Percentiles rank a stretch among this genome's conserved stretches.
Evolutionary conservation across 2,797 vertebrate species (phyloP).

Genomic region (Hydrocynus forskahlii): DNA sequence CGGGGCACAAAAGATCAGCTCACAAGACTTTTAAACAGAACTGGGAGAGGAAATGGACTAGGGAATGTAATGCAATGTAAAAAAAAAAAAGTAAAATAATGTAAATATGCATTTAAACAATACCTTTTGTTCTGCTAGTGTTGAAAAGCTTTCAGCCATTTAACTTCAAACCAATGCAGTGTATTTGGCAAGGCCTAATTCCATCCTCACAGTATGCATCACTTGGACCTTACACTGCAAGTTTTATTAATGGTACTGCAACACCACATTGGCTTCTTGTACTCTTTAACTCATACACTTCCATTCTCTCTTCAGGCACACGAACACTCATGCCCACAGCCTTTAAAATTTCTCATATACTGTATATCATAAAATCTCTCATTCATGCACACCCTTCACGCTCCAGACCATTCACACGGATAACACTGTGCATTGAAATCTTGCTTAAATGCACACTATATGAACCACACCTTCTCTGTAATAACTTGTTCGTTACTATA

Average conservation of each 20-base stretch:
- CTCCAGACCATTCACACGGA: slow-evolving; percentile 15
- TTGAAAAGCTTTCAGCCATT: slow-evolving; percentile 19
- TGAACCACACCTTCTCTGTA: slow-evolving; percentile 28
- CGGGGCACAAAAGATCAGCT: slow-evolving; percentile 54
- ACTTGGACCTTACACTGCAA: slow-evolving; percentile 9
- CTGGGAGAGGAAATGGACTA: slow-evolving; percentile 13
- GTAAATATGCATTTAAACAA: slow-evolving; percentile 34
- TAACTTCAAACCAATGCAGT: slow-evolving; percentile 10
- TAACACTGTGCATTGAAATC: slow-evolving; percentile 14
- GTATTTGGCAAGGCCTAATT: slow-evolving; percentile 15
- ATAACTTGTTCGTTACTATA: slow-evolving; percentile 26
- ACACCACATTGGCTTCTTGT: slow-evolving; percentile 26
- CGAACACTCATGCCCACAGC: neutral
- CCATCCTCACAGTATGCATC: neutral
- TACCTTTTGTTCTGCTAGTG: slow-evolving; percentile 8
- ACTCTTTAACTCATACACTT: neutral
- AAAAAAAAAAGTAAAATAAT: slow-evolving; percentile 42
- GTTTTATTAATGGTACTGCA: slow-evolving; percentile 29
- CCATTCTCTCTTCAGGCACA: slow-evolving; percentile 18
- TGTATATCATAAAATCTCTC: slow-evolving; percentile 29
- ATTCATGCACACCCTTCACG: neutral
- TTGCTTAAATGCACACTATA: slow-evolving; percentile 10
- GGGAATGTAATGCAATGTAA: slow-evolving; percentile 42
- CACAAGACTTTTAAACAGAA: slow-evolving; percentile 52
- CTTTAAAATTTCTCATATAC: slow-evolving; percentile 40